Conservation (phyloP, 2,113 vertebrate genomes). For the Balaeniceps rex region DNA sequence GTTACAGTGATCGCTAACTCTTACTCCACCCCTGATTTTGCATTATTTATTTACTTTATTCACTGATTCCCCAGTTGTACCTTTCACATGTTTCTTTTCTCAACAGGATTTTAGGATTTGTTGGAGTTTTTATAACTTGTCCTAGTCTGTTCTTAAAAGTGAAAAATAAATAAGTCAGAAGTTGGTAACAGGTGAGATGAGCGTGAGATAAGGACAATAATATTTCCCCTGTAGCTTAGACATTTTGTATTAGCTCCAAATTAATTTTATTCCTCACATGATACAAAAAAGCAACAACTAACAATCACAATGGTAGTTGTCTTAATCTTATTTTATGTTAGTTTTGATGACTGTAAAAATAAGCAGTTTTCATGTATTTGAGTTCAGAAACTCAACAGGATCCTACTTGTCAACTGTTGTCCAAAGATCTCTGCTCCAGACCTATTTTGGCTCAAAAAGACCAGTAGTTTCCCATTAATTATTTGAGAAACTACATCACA, state of each 20-base stretch:
- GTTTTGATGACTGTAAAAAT: neutral
- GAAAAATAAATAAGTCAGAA: neutral
- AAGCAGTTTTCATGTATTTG: neutral
- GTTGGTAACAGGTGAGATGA: neutral
- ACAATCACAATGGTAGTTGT: neutral
- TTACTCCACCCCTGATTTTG: neutral
- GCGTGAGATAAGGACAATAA: neutral
- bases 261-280: neutral
- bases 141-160: neutral
- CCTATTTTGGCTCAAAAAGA: neutral
- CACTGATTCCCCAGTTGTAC: neutral
- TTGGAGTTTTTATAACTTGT: rapidly evolving
- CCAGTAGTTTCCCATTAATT: neutral
- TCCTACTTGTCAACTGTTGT: neutral
- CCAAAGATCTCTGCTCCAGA: neutral
- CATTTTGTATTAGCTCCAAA: neutral
- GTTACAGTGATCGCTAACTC: neutral
- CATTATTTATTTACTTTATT: neutral
- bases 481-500: neutral
- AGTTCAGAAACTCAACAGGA: neutral
- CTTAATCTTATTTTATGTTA: neutral
- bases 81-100: neutral
- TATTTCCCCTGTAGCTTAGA: neutral
- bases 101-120: neutral
- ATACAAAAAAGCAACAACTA: neutral